phyloP scores from a whole-genome alignment of 2,888 invertebrate genomes.

The Dryococelus australis region DNA sequence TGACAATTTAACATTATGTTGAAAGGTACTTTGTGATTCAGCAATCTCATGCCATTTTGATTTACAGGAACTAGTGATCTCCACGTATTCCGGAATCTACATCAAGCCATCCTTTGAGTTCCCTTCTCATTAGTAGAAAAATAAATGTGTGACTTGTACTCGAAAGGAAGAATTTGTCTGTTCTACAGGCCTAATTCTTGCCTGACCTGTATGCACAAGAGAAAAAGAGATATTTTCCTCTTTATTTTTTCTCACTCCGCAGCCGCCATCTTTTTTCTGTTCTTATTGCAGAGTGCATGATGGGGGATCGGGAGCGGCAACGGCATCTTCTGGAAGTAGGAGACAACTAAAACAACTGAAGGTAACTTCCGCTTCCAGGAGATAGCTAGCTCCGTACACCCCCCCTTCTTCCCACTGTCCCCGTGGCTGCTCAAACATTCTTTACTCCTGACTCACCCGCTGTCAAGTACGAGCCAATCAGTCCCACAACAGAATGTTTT shows the following conservation, averaged over 20 bases:
- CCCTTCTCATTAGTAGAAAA: background rate
- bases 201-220: background rate
- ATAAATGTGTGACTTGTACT: background rate
- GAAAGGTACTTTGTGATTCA: background rate
- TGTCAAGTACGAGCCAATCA: background rate
- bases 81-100: background rate
- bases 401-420: slow-evolving; percentile 54
- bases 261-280: slow-evolving; percentile 61
- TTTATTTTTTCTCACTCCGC: slow-evolving; percentile 35
- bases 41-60: background rate
- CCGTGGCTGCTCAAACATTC: slow-evolving; percentile 57
- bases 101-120: background rate
- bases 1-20: slow-evolving; percentile 4
- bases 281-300: slow-evolving; percentile 68
- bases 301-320: slow-evolving; percentile 62
- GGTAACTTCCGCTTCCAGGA: slow-evolving; percentile 67
- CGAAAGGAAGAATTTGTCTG: background rate
- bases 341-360: slow-evolving; percentile 62
- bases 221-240: background rate
- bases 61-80: background rate
- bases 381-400: slow-evolving; percentile 62
- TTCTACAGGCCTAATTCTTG: background rate
- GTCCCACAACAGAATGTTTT: too few relatives aligned
- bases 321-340: slow-evolving; percentile 70
- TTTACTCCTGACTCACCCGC: slow-evolving; percentile 31